phyloP scores from a whole-genome alignment of 37 sponge, comb jelly and placozoan genomes.

The Chondrosia reniformis region DNA sequence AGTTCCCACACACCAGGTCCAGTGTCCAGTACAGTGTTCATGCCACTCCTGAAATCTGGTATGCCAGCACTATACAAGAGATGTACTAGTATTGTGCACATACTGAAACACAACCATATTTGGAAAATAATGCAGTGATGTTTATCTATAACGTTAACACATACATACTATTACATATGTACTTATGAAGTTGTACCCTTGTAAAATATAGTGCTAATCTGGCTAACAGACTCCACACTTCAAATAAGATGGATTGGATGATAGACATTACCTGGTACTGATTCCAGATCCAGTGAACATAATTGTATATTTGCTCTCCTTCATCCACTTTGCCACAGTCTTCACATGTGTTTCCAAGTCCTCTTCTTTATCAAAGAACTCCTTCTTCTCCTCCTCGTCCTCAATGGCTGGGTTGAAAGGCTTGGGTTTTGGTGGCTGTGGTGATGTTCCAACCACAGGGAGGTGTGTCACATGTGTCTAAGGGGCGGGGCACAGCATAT shows the following conservation, averaged over 20 bases:
- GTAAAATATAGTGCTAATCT: too few relatives aligned
- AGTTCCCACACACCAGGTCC: constrained; percentile 93
- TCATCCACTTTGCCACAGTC: constrained; percentile 57
- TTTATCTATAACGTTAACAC: too few relatives aligned
- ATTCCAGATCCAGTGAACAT: constrained; percentile 89
- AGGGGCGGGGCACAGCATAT: background rate
- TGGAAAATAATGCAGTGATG: too few relatives aligned
- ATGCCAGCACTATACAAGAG: constrained; percentile 65
- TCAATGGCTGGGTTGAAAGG: constrained; percentile 47
- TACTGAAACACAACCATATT: too few relatives aligned
- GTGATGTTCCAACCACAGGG: constrained; percentile 27
- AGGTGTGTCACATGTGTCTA: constrained; percentile 42
- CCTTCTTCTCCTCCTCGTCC: constrained; percentile 83
- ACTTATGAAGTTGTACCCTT: too few relatives aligned
- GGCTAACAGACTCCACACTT: too few relatives aligned
- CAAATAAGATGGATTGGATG: too few relatives aligned
- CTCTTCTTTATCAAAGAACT: constrained; percentile 67
- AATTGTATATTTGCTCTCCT: constrained; percentile 52
- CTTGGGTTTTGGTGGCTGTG: background rate
- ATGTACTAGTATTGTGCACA: too few relatives aligned
- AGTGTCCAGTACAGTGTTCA: constrained; percentile 86
- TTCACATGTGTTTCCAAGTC: constrained; percentile 57
- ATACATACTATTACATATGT: too few relatives aligned
- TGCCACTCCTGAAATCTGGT: constrained; percentile 89
- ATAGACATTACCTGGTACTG: constrained; percentile 69